Conservation (phyloP, 2,797 vertebrate genomes). For the Agapornis canus region DNA sequence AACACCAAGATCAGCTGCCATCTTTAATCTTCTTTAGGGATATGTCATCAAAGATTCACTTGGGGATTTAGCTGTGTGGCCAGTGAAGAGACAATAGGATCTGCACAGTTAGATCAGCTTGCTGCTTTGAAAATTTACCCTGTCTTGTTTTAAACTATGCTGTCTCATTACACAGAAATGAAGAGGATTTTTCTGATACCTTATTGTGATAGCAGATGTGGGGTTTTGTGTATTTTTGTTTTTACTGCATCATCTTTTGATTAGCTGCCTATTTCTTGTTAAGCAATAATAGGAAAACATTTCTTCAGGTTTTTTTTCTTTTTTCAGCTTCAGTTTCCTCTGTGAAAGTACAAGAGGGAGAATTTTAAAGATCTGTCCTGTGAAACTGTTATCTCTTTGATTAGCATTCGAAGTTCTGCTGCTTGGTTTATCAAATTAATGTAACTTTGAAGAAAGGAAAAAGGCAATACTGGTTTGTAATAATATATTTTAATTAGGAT, state of each 20-base stretch:
- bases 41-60: background rate
- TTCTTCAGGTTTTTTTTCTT: background rate
- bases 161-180: slow-evolving; percentile 41
- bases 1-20: background rate
- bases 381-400: slow-evolving; percentile 64
- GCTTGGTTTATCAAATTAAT: slow-evolving; percentile 57
- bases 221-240: slow-evolving; percentile 28
- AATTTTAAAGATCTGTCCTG: slow-evolving; percentile 52
- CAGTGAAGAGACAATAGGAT: background rate
- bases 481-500: slow-evolving; percentile 60
- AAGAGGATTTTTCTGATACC: slow-evolving; percentile 41
- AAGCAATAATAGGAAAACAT: slow-evolving; percentile 48
- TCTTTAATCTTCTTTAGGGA: background rate
- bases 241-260: slow-evolving; percentile 50
- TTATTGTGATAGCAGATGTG: background rate
- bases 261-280: slow-evolving; percentile 45
- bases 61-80: background rate
- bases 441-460: slow-evolving; percentile 52
- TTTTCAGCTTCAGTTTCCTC: background rate
- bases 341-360: slow-evolving; percentile 22
- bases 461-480: slow-evolving; percentile 47
- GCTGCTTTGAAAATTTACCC: slow-evolving; percentile 6
- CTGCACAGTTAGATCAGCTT: background rate
- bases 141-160: background rate
- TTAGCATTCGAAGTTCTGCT: slow-evolving; percentile 41